These are phyloP conservation scores for Lepidochrysops patricia DNA, from an alignment of 2,888 invertebrate genomes.

Conservation along the genomic window DNA sequence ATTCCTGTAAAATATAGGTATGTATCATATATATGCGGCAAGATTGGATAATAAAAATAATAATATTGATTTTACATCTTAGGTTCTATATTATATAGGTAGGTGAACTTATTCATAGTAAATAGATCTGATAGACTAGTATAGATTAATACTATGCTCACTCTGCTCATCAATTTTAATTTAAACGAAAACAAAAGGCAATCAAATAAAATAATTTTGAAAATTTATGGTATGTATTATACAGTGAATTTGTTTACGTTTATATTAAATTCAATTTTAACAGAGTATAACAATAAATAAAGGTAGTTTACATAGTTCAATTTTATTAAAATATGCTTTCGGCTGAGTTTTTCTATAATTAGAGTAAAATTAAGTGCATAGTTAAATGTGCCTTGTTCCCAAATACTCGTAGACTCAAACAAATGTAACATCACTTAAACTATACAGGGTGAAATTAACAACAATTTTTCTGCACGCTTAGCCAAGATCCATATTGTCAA, in stretches of 20 bases:
- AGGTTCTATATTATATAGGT: background rate
- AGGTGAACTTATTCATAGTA: background rate
- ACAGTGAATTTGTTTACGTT: background rate
- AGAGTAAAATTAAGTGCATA: background rate
- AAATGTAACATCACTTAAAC: background rate
- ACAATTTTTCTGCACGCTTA: too few species aligned
- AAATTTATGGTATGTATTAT: background rate
- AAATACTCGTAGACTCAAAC: background rate
- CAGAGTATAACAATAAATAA: background rate
- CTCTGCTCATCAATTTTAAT: background rate
- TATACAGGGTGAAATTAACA: background rate
- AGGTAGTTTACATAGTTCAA: background rate
- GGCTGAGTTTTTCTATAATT: background rate
- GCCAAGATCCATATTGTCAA: too few species aligned
- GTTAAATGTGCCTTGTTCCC: background rate
- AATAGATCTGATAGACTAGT: too few species aligned
- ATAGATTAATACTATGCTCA: background rate
- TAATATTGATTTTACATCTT: background rate
- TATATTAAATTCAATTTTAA: background rate
- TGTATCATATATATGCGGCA: slow-evolving; percentile 11
- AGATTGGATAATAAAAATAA: background rate
- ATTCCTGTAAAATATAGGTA: background rate
- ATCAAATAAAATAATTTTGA: background rate
- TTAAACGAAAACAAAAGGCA: background rate
- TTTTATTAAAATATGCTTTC: background rate